Conservation (phyloP, 2,888 invertebrate species). For the Sympetrum striolatum region DNA sequence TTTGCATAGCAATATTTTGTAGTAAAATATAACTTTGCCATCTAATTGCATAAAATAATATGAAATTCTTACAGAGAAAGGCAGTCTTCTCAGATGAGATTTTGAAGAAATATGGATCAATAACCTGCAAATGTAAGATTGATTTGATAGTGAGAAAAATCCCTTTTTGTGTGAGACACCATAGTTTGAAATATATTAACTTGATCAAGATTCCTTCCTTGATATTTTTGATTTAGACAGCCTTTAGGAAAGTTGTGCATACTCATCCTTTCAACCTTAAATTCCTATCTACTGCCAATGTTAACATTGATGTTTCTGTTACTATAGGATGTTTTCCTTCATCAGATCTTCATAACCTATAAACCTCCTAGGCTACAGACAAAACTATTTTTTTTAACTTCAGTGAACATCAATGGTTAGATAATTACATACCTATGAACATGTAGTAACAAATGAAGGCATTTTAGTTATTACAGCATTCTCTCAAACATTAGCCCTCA, state of each 20-base stretch:
- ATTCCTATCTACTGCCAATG: background rate
- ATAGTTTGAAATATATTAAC: background rate
- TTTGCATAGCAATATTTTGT: too few relatives aligned
- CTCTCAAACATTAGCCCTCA: slow-evolving; percentile 1
- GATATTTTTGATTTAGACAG: too few relatives aligned
- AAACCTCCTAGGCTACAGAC: background rate
- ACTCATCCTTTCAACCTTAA: background rate
- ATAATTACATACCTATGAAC: slow-evolving; percentile 34
- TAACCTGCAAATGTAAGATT: background rate
- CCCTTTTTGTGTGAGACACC: background rate
- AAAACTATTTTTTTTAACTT: background rate
- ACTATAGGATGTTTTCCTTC: background rate
- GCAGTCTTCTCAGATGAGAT: too few relatives aligned
- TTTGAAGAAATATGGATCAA: too few relatives aligned
- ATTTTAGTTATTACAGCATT: slow-evolving; percentile 31
- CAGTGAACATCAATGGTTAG: slow-evolving; percentile 4
- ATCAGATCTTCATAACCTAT: background rate
- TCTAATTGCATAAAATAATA: too few relatives aligned
- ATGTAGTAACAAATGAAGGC: slow-evolving; percentile 36
- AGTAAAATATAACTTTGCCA: too few relatives aligned
- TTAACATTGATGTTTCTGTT: background rate
- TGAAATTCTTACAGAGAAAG: too few relatives aligned
- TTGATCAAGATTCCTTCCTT: background rate
- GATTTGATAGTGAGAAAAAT: background rate
- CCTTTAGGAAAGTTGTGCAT: too few relatives aligned